Percentiles rank a stretch among this genome's conserved stretches.
Evolutionary conservation across 2,888 invertebrate genomes (phyloP).

Genomic region (Trichopoda pennipes): DNA sequence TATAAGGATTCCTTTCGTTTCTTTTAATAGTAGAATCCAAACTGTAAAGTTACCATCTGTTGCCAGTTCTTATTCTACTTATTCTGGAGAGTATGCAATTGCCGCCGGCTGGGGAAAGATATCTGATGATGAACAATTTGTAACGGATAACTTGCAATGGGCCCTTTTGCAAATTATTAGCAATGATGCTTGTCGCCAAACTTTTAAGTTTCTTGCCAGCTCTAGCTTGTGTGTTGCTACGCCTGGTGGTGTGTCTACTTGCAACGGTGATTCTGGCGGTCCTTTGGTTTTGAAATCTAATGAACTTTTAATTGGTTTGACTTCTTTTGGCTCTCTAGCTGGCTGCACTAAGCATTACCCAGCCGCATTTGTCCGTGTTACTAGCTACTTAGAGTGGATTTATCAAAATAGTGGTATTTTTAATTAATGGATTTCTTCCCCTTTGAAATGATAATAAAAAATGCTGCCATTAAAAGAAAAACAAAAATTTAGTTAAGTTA

Average conservation of each 20-base stretch:
- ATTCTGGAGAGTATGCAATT: constrained; percentile 69
- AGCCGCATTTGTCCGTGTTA: constrained; percentile 72
- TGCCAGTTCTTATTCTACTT: constrained; percentile 72
- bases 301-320: constrained; percentile 73
- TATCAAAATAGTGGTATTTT: constrained; percentile 59
- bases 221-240: constrained; percentile 74
- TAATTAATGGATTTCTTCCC: constrained; percentile 11
- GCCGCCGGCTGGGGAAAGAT: constrained; percentile 75
- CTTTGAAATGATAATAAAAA: too few species aligned
- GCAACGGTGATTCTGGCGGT: constrained; percentile 77
- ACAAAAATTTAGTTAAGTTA: too few species aligned
- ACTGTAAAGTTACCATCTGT: constrained; percentile 70
- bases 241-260: constrained; percentile 72
- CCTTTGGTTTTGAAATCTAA: constrained; percentile 18
- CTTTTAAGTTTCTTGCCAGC: background rate
- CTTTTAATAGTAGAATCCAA: constrained; percentile 62
- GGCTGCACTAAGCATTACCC: constrained; percentile 72
- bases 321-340: constrained; percentile 72
- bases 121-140: constrained; percentile 68
- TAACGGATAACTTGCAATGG: constrained; percentile 76
- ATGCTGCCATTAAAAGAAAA: too few species aligned
- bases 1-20: constrained; percentile 71
- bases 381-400: constrained; percentile 76
- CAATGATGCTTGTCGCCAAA: constrained; percentile 73
- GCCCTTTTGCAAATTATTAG: constrained; percentile 75